Percentiles rank a stretch among this genome's conserved stretches.
These are phyloP conservation scores for Lordiphosa mommai DNA, from an alignment of 1,140 invertebrate species.

Conservation along the genomic window DNA sequence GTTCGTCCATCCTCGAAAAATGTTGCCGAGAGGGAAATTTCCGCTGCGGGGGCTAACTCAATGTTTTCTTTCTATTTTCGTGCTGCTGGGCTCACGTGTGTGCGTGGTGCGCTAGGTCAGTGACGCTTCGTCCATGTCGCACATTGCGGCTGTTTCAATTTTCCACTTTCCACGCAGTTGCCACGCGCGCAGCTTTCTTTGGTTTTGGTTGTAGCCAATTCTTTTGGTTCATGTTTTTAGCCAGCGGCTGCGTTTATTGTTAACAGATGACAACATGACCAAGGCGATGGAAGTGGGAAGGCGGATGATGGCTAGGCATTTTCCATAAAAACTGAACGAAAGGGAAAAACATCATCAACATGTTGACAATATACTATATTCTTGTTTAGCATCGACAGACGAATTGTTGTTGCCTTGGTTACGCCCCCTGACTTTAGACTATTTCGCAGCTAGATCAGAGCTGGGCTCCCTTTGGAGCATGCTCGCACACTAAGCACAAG, in stretches of 20 bases:
- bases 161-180: conserved; percentile 1
- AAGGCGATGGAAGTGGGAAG: background rate
- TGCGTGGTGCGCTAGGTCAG: conserved; percentile 68
- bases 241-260: conserved; percentile 46
- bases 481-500: too few species aligned
- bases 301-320: too few species aligned
- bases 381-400: too few species aligned
- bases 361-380: too few species aligned
- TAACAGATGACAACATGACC: conserved; percentile 41
- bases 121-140: conserved; percentile 39
- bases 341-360: too few species aligned
- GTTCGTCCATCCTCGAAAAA: conserved; percentile 14
- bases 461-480: too few species aligned
- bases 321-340: too few species aligned
- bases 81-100: conserved; percentile 51
- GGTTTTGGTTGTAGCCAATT: too few species aligned
- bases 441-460: too few species aligned
- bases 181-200: background rate
- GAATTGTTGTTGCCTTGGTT: too few species aligned
- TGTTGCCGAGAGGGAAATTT: conserved; percentile 56
- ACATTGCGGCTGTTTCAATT: conserved; percentile 34
- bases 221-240: conserved; percentile 15
- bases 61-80: conserved; percentile 35
- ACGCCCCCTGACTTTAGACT: too few species aligned
- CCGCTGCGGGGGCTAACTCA: conserved; percentile 54